Conservation (phyloP, 1,140 invertebrate genomes). For the Cydia amplana region DNA sequence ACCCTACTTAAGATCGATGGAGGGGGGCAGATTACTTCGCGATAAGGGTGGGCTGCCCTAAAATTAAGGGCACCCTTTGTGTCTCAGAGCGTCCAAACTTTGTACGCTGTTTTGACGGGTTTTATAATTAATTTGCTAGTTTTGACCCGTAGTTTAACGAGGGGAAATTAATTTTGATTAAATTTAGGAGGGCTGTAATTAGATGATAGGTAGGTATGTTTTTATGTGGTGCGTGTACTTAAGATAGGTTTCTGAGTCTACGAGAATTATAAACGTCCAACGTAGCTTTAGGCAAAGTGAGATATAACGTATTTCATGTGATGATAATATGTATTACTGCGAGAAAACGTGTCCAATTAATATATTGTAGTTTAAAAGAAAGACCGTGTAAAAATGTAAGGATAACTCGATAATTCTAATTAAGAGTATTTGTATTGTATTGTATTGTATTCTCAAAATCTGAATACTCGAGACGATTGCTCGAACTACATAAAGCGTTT, state of each 20-base stretch:
- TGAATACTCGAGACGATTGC: too few relatives aligned
- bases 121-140: conserved; percentile 79
- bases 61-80: conserved; percentile 72
- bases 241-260: not conserved
- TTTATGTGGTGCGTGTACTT: not conserved
- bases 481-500: too few relatives aligned
- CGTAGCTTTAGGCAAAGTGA: too few relatives aligned
- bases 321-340: too few relatives aligned
- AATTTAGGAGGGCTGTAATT: conserved; percentile 40
- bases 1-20: conserved; percentile 77
- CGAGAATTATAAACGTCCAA: too few relatives aligned
- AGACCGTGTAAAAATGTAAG: too few relatives aligned
- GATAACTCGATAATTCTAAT: too few relatives aligned
- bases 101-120: conserved; percentile 74
- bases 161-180: conserved; percentile 69
- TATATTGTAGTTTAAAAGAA: too few relatives aligned
- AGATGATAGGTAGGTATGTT: conserved; percentile 4
- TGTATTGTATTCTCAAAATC: too few relatives aligned
- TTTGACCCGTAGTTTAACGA: conserved; percentile 71
- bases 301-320: too few relatives aligned
- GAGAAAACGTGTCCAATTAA: too few relatives aligned
- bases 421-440: too few relatives aligned
- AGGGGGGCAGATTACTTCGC: conserved; percentile 64
- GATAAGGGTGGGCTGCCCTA: conserved; percentile 62
- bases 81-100: conserved; percentile 69